Evolutionary conservation across 2,888 invertebrate species (phyloP).

Genomic region (Platynereis dumerilii): DNA sequence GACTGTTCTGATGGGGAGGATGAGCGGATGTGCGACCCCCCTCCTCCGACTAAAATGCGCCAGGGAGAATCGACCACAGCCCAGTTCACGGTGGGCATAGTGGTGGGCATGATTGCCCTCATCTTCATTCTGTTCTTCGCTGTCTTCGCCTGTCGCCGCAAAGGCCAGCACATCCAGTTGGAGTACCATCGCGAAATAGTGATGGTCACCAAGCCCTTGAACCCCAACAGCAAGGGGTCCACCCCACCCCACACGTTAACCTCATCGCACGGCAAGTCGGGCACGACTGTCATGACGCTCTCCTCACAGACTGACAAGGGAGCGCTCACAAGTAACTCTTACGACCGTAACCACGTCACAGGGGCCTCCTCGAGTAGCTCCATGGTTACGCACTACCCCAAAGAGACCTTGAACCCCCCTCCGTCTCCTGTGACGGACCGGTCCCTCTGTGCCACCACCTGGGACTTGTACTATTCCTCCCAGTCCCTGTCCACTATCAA

Average conservation of each 20-base stretch:
- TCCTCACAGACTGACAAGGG: constrained; percentile 43
- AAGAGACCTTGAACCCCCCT: constrained; percentile 87
- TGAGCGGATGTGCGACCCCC: constrained; percentile 50
- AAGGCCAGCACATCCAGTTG: constrained; percentile 42
- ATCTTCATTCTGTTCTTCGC: constrained; percentile 63
- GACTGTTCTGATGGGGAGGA: constrained; percentile 56
- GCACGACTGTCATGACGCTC: constrained; percentile 44
- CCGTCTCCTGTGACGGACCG: constrained; percentile 79
- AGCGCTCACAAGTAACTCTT: constrained; percentile 41
- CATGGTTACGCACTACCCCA: constrained; percentile 70
- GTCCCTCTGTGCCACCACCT: constrained; percentile 56
- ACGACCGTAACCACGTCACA: constrained; percentile 73
- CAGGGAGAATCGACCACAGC: constrained; percentile 40
- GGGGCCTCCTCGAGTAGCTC: constrained; percentile 76
- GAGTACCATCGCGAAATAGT: constrained; percentile 45
- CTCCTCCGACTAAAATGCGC: neutral
- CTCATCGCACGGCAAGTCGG: constrained; percentile 46
- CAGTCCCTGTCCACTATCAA: constrained; percentile 55
- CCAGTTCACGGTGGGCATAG: constrained; percentile 62
- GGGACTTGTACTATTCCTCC: constrained; percentile 47
- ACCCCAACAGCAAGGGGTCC: constrained; percentile 25
- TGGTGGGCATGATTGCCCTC: constrained; percentile 66
- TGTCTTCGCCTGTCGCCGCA: constrained; percentile 52
- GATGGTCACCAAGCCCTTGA: constrained; percentile 51
- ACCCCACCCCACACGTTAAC: constrained; percentile 48